Base-by-base conservation (phyloP, 2,113 vertebrate genomes). In the Dicentrarchus labrax region DNA sequence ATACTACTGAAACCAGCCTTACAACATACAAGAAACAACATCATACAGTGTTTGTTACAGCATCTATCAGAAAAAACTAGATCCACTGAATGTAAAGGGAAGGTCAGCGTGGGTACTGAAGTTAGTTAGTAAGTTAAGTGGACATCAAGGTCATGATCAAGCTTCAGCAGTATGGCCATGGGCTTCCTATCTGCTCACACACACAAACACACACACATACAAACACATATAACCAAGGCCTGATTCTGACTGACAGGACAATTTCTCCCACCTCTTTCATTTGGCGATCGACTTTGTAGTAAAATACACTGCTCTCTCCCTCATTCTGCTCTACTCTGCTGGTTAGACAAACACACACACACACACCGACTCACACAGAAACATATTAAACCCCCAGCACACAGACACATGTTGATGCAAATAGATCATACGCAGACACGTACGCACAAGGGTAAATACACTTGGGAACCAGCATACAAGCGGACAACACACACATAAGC, bases 71-170 rank as follows among this genome's bases (percentile, higher is more conserved):
- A 48, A 45, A 64, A 30, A 76, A 82, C 50, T 60, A 38, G 64
- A 74, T 59, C 67, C 12, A 51, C 30, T 45, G 13, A 61, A 77
- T 56, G 24, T 72, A 74, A 84, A 83, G 59, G 65, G 69, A 62
- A 84, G 80, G 86, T 83, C 80, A 86, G 36, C n/a, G 47, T 53
- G 13, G 66, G 76, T 57, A 48, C 66, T 66, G 67, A 76, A 89
- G 86, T 87, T 88, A 79, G 64, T 88, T 90, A 80, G 83, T 69
- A 72, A 86, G 85, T 81, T 90, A 90, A 92, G 82, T 91, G 76
- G 74, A 78, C 84, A 92, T 93, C 86, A 92, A 91, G 92, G 91
- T 93, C 88, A 88, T 91, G 88, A 93, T 93, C 82, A 90, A 90
- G 91, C 80, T 87, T 70, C 70, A 76, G 83, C 50, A 57, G 74